These are phyloP conservation scores for Ernsta delagoae DNA, from an alignment of 2,888 invertebrate genomes.

Conservation along the genomic window DNA sequence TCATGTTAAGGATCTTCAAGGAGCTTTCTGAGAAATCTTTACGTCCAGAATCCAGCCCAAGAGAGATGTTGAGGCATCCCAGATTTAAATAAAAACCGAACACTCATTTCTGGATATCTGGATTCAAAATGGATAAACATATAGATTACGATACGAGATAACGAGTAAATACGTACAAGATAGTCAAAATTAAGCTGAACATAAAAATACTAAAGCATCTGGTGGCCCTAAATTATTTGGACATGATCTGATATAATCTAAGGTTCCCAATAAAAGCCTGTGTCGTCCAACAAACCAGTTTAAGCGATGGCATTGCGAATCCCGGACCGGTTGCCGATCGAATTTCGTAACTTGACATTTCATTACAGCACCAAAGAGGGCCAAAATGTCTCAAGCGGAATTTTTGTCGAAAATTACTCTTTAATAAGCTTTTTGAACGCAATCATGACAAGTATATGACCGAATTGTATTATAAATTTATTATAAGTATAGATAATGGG, in stretches of 20 bases:
- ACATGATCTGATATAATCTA: constrained; percentile 25
- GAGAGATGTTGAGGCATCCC: too few species aligned
- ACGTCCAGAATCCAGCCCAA: too few species aligned
- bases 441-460: background rate
- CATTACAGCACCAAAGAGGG: constrained; percentile 23
- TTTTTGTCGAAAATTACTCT: constrained; percentile 1
- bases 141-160: too few species aligned
- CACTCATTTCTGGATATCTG: too few species aligned
- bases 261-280: constrained; percentile 24
- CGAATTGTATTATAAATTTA: constrained; percentile 4
- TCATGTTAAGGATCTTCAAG: too few species aligned
- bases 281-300: constrained; percentile 42
- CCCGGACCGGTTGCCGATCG: constrained; percentile 37
- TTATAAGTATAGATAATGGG: too few species aligned
- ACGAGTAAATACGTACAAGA: background rate
- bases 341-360: constrained; percentile 32
- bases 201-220: background rate
- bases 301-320: constrained; percentile 38
- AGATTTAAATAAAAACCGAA: too few species aligned
- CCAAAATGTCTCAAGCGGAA: constrained; percentile 16
- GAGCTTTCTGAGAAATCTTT: too few species aligned
- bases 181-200: background rate
- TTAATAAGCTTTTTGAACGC: constrained; percentile 1
- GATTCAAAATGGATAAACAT: too few species aligned
- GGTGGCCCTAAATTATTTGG: background rate